Evolutionary conservation across 2,797 vertebrate genomes (phyloP).

Genomic region (Bucorvus abyssinicus): DNA sequence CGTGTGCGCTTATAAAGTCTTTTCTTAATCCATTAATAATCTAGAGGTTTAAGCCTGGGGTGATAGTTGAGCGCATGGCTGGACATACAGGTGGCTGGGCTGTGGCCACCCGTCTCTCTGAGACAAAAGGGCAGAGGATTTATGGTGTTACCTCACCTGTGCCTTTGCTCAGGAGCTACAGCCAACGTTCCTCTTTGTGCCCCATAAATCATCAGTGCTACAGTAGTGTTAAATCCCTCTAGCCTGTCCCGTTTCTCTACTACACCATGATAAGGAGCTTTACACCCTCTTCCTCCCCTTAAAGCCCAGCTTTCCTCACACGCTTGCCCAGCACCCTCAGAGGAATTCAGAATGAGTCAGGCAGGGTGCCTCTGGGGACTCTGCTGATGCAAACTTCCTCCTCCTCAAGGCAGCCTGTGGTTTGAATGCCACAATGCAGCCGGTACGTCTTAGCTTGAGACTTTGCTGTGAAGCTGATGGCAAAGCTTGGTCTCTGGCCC

Average conservation of each 20-base stretch:
- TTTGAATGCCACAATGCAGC: conserved; percentile 47
- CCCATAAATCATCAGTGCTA: not conserved
- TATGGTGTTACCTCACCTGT: not conserved
- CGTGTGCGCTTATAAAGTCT: not conserved
- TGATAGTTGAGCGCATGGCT: not conserved
- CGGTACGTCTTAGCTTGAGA: not conserved
- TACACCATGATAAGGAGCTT: not conserved
- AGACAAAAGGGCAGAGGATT: not conserved
- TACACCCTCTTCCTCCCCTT: not conserved
- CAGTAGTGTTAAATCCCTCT: not conserved
- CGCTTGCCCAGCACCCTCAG: conserved; percentile 50
- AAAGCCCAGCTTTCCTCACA: conserved; percentile 48
- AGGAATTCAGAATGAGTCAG: conserved; percentile 66
- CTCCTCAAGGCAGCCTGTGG: conserved; percentile 52
- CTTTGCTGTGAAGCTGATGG: not conserved
- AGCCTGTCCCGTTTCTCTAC: not conserved
- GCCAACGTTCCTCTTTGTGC: not conserved
- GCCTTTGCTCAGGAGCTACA: not conserved
- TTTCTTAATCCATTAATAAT: conserved; percentile 17
- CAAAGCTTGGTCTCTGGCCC: not conserved
- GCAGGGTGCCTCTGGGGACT: conserved; percentile 40
- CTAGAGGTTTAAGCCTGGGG: not conserved
- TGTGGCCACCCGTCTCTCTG: not conserved
- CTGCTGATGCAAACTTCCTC: conserved; percentile 69
- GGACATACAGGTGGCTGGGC: not conserved